phyloP scores from a whole-genome alignment of 2,888 invertebrate genomes.

The Acrobasis repandana region DNA sequence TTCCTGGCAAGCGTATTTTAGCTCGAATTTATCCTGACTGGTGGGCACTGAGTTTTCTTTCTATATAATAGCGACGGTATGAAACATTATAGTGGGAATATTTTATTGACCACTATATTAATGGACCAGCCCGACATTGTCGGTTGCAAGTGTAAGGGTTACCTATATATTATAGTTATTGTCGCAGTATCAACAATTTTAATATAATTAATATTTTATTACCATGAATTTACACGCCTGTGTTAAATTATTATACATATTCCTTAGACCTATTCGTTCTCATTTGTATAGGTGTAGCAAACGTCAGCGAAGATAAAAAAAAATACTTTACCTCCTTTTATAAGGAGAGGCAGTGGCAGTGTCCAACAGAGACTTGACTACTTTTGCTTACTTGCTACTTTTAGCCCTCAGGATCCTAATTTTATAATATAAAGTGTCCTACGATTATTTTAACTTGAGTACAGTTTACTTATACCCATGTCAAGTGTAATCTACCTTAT shows the following conservation, averaged over 20 bases:
- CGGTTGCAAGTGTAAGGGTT: slow-evolving; percentile 20
- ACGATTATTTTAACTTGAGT: no score
- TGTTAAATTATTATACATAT: slow-evolving; percentile 9
- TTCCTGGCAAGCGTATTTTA: slow-evolving; percentile 35
- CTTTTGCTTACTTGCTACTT: no score
- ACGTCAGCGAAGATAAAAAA: background rate
- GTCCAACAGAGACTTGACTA: no score
- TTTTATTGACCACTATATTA: slow-evolving; percentile 49
- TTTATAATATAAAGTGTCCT: no score
- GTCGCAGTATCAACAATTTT: slow-evolving; percentile 4
- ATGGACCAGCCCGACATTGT: slow-evolving; percentile 33
- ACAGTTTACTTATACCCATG: no score
- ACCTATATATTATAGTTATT: slow-evolving; percentile 10
- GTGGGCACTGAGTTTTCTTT: slow-evolving; percentile 58
- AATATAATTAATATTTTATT: slow-evolving; percentile 10
- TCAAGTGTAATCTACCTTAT: no score
- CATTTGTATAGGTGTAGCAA: background rate
- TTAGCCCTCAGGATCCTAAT: no score
- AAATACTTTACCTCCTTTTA: no score
- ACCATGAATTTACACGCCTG: background rate
- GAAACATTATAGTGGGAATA: slow-evolving; percentile 56
- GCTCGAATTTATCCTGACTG: slow-evolving; percentile 58
- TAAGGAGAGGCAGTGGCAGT: no score
- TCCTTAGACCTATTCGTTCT: background rate
- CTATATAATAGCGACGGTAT: slow-evolving; percentile 56